Conservation (phyloP, 2,113 vertebrate genomes). For the Phaetusa simplex region DNA sequence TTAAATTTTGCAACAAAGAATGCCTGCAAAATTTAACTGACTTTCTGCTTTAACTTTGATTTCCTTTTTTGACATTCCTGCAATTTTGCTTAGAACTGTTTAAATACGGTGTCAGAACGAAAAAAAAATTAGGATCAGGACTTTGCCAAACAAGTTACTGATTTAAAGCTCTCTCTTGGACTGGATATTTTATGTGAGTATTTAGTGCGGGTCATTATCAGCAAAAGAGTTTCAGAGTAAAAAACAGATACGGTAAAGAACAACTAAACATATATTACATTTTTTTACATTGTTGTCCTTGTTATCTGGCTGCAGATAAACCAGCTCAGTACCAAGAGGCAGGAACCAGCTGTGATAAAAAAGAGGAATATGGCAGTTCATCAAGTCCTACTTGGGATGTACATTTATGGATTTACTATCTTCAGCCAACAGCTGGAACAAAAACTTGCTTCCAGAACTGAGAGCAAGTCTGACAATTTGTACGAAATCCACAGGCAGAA, state of each 20-base stretch:
- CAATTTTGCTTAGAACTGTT: not conserved
- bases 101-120: not conserved
- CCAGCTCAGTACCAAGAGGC: not conserved
- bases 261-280: not conserved
- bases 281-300: not conserved
- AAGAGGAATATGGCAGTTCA: not conserved
- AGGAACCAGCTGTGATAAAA: not conserved
- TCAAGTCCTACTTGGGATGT: not conserved
- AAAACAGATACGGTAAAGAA: not conserved
- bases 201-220: not conserved
- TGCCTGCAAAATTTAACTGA: fast-evolving
- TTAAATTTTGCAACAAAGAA: not conserved
- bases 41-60: not conserved
- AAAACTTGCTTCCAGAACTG: not conserved
- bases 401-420: not conserved
- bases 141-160: not conserved
- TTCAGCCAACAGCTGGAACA: not conserved
- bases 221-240: not conserved
- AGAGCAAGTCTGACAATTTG: not conserved
- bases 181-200: not conserved
- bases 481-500: not conserved
- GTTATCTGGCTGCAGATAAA: not conserved
- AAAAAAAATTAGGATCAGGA: not conserved
- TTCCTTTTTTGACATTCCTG: no score
- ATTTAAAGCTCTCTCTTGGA: not conserved